phyloP scores from a whole-genome alignment of 2,797 vertebrate species.

The Artibeus lituratus region DNA sequence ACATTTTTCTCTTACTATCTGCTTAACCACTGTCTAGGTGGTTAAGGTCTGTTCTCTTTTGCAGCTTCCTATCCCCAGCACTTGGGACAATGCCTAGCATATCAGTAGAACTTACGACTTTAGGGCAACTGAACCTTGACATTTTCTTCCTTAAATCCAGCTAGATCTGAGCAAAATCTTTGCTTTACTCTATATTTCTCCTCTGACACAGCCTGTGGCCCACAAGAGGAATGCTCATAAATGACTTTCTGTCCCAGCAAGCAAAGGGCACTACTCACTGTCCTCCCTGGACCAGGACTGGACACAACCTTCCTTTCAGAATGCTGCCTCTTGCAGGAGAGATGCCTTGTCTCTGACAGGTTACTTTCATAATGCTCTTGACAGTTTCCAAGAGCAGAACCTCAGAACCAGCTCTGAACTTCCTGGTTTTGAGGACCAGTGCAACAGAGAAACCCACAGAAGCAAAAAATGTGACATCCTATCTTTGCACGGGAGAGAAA shows the following conservation, averaged over 20 bases:
- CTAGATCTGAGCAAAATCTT: background rate
- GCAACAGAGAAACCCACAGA: background rate
- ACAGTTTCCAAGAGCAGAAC: background rate
- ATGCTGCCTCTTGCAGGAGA: background rate
- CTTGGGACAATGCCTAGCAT: background rate
- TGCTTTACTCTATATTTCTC: background rate
- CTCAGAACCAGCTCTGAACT: background rate
- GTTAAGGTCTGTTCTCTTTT: background rate
- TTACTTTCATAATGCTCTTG: background rate
- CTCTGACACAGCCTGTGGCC: background rate
- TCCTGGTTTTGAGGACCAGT: background rate
- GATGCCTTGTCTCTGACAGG: background rate
- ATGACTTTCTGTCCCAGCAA: background rate
- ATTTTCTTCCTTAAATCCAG: background rate
- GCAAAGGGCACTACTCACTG: background rate
- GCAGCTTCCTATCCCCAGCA: background rate
- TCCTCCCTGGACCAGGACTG: background rate
- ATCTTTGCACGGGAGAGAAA: background rate
- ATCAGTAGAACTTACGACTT: background rate
- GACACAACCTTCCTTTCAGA: background rate
- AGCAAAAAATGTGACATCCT: background rate
- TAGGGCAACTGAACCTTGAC: background rate
- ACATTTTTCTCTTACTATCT: background rate
- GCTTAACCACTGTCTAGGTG: background rate
- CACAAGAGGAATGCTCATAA: background rate